A percentile compares a stretch with the other conserved stretches of the same genome.
phyloP scores from a whole-genome alignment of 2,797 vertebrate genomes.

The Enteromius anoplus region DNA sequence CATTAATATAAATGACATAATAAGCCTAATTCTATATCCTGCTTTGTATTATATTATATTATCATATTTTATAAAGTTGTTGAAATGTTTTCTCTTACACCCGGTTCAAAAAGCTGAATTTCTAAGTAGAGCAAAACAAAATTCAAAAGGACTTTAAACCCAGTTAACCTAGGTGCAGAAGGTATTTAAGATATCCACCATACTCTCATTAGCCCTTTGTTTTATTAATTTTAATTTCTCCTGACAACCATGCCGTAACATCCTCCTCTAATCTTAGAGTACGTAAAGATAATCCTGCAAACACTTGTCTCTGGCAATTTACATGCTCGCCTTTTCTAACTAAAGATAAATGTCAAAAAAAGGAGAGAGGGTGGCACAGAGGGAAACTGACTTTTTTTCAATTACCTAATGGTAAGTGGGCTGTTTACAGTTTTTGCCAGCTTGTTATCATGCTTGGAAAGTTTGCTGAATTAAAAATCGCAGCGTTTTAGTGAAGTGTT shows the following conservation, averaged over 20 bases:
- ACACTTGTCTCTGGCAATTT: constrained; percentile 75
- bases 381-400: constrained; percentile 63
- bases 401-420: constrained; percentile 66
- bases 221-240: constrained; percentile 63
- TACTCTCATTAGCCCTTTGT: constrained; percentile 57
- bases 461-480: background rate
- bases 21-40: background rate
- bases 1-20: background rate
- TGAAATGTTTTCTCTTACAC: background rate
- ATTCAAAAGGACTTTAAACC: constrained; percentile 14
- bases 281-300: constrained; percentile 74
- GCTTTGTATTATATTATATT: constrained; percentile 1
- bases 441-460: constrained; percentile 27
- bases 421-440: constrained; percentile 68
- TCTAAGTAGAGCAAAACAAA: constrained; percentile 3
- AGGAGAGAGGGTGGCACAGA: constrained; percentile 41
- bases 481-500: background rate
- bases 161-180: constrained; percentile 39
- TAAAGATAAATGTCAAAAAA: constrained; percentile 56
- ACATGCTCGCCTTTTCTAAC: constrained; percentile 68
- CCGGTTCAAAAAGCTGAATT: constrained; percentile 13
- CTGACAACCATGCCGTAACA: constrained; percentile 72
- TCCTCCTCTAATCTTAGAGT: constrained; percentile 72
- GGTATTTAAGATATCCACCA: constrained; percentile 46
- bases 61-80: background rate